phyloP scores from a whole-genome alignment of 2,797 vertebrate species.

The Coregonus ussuriensis region DNA sequence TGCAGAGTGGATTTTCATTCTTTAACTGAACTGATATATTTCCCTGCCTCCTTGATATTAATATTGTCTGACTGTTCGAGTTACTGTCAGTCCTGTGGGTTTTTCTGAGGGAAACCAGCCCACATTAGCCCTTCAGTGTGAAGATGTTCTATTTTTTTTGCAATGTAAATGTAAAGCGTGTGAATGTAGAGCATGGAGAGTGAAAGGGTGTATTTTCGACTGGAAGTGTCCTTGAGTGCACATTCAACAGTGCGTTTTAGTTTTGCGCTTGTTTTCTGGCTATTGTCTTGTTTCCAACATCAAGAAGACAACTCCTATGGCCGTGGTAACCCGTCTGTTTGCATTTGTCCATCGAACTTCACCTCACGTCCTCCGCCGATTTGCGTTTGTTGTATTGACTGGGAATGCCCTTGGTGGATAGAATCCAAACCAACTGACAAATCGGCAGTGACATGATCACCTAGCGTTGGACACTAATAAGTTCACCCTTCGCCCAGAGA shows the following conservation, averaged over 20 bases:
- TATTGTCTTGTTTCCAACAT: not conserved
- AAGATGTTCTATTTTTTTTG: not conserved
- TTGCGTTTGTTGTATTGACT: constrained; percentile 4
- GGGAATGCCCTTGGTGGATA: constrained; percentile 14
- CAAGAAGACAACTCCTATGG: not conserved
- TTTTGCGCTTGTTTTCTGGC: not conserved
- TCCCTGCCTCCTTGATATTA: not conserved
- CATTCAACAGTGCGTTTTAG: not conserved
- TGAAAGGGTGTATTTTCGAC: not conserved
- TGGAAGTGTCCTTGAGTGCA: not conserved
- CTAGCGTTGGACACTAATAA: constrained; percentile 7
- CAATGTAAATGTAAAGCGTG: not conserved
- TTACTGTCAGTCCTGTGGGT: not conserved
- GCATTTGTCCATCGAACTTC: constrained; percentile 15
- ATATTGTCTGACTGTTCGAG: not conserved
- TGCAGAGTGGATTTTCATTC: not conserved
- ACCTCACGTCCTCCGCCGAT: not conserved
- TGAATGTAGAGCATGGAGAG: not conserved
- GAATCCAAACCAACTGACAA: constrained; percentile 19
- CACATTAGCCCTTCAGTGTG: not conserved
- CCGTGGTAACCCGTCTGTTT: constrained; percentile 7
- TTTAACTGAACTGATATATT: not conserved
- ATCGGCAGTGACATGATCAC: constrained; percentile 13
- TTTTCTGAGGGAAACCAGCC: not conserved
- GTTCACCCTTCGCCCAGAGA: constrained; percentile 1